Conservation (phyloP, 2,113 vertebrate species). For the Phalacrocorax pelagicus region DNA sequence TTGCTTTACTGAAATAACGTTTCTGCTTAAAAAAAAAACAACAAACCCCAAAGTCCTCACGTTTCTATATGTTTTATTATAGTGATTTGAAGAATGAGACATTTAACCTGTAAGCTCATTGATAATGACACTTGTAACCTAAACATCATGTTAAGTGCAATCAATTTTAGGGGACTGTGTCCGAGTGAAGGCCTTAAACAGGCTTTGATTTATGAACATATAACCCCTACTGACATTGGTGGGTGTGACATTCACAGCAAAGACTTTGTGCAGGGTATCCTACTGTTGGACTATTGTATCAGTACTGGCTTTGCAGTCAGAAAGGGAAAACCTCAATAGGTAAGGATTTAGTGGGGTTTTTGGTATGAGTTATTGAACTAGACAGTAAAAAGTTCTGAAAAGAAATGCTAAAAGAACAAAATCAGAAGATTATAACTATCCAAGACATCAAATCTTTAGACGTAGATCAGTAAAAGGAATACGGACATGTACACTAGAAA, state of each 20-base stretch:
- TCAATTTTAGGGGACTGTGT: neutral
- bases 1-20: neutral
- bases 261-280: neutral
- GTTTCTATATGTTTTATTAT: neutral
- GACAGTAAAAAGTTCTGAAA: neutral
- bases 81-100: neutral
- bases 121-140: neutral
- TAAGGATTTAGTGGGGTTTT: neutral
- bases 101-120: neutral
- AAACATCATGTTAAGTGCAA: neutral
- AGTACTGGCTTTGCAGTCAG: neutral
- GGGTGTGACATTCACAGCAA: neutral
- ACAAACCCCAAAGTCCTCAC: neutral
- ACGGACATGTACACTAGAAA: neutral
- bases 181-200: neutral
- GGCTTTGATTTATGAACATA: neutral
- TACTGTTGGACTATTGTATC: neutral
- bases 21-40: neutral
- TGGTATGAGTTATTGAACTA: neutral
- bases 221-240: neutral
- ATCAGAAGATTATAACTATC: neutral
- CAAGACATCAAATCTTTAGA: neutral
- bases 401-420: neutral
- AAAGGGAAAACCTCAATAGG: neutral
- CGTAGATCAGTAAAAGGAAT: neutral